Conservation (phyloP, 1,140 invertebrate genomes). For the Trinorchestia longiramus region DNA sequence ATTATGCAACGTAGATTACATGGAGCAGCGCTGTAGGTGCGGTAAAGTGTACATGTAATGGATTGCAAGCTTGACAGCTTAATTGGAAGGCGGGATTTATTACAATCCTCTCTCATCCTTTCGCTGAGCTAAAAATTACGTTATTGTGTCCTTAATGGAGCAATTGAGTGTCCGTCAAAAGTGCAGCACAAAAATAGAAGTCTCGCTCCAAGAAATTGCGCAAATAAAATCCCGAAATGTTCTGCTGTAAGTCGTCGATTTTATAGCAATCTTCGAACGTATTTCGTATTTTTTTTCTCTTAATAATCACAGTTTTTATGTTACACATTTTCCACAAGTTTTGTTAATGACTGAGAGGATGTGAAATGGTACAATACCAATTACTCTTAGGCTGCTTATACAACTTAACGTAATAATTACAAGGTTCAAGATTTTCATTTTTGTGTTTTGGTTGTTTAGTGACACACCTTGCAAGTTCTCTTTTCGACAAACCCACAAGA, state of each 20-base stretch:
- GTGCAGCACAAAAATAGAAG: background rate
- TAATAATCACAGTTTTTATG: background rate
- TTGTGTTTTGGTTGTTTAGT: background rate
- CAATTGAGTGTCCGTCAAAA: background rate
- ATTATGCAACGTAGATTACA: background rate
- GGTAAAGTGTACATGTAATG: background rate
- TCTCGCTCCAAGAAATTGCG: background rate
- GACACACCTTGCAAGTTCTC: background rate
- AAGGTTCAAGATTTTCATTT: background rate
- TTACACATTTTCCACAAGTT: background rate
- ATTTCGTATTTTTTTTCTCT: background rate
- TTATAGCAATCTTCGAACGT: background rate
- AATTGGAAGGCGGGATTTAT: constrained; percentile 10
- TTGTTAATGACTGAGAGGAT: background rate
- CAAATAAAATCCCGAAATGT: background rate
- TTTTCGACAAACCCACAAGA: background rate
- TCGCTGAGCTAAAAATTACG: background rate
- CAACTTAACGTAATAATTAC: background rate
- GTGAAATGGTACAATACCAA: background rate
- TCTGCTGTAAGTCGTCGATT: background rate
- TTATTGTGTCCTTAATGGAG: constrained; percentile 11
- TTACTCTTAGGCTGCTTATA: background rate
- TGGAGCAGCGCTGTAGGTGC: background rate
- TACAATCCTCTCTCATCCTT: constrained; percentile 27
- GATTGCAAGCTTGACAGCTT: constrained; percentile 20